Evolutionary conservation across 1,140 invertebrate genomes (phyloP), one percentile per base, ranked within the genome.

Genomic region (Zaprionus gabonicus): DNA sequence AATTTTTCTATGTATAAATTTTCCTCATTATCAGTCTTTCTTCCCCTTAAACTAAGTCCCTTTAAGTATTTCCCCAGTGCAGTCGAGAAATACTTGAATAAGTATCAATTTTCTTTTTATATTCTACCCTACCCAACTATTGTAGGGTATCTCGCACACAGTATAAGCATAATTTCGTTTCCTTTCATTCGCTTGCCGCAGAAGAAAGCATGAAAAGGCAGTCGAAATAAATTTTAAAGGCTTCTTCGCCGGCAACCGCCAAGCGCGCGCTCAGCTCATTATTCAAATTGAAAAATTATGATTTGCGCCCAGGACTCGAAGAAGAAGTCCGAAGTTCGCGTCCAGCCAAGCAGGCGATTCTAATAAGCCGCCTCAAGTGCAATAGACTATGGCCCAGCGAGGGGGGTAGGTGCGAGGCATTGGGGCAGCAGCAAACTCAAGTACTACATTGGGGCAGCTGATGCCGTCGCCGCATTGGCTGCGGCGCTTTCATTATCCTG

Each of bases 221-320:
- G 69, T 78, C 64, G 69, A 88, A 90, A 90, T 84, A 84, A 90
- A 80, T 90, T 90, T 76, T 90, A 90, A 90, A 90, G 85, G 81
- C 81, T 90, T 90, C 75, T 66, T 49, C 70, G 55, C 67, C 36
- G 46, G 20, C 75, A 68, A 63, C 62, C 74, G 57, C 66, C 77
- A 66, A 81, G 74, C 62, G 76, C 64, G 63, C 79, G 79, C 80
- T 90, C 85, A 90, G 81, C 82, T 90, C 85, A 90, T 90, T 90
- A 90, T 90, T 90, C 81, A 90, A 90, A 90, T 90, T 90, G 85
- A 90, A 90, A 90, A 90, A 90, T 90, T 90, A 90, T 90, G 82
- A 90, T 85, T 90, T 85, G 82, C 71, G 82, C 84, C 74, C 64
- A 67, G 76, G 65, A 73, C 56, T 82, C 62, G 59, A 46, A 65